A percentile compares a stretch with the other conserved stretches of the same genome.
phyloP scores from a whole-genome alignment of 2,797 vertebrate genomes.

The Catostomus latipinnis region DNA sequence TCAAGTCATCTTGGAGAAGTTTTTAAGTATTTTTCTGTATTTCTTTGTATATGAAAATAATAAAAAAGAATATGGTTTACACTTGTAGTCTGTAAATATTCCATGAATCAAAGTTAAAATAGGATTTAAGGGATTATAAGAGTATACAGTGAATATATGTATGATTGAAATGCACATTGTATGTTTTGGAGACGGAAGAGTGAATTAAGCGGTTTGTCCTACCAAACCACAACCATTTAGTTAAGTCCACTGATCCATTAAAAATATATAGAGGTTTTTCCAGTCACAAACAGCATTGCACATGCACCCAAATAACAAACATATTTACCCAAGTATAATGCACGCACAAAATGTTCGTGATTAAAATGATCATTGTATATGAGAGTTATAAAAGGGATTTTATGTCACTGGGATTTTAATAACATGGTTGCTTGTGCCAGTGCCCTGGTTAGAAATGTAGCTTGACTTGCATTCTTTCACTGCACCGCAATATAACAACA shows the following conservation, averaged over 20 bases:
- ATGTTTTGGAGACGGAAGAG: constrained; percentile 14
- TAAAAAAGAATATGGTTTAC: constrained; percentile 56
- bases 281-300: constrained; percentile 36
- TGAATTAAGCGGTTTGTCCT: constrained; percentile 59
- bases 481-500: constrained; percentile 14
- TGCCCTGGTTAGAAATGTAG: constrained; percentile 26
- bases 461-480: constrained; percentile 32
- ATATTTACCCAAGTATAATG: neutral
- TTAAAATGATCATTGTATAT: constrained; percentile 7
- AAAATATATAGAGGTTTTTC: constrained; percentile 66
- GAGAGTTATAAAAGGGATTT: constrained; percentile 13
- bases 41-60: constrained; percentile 77
- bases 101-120: neutral
- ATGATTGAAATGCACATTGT: constrained; percentile 1
- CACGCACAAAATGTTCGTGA: neutral
- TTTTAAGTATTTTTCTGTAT: constrained; percentile 79
- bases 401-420: constrained; percentile 31
- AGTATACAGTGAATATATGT: neutral
- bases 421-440: constrained; percentile 29
- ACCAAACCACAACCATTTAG: constrained; percentile 70
- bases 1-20: constrained; percentile 68
- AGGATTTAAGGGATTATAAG: neutral
- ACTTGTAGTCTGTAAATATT: constrained; percentile 10
- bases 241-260: constrained; percentile 71
- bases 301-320: constrained; percentile 15